Evolutionary conservation across 1,140 invertebrate genomes (phyloP).

Genomic region (Apis florea): DNA sequence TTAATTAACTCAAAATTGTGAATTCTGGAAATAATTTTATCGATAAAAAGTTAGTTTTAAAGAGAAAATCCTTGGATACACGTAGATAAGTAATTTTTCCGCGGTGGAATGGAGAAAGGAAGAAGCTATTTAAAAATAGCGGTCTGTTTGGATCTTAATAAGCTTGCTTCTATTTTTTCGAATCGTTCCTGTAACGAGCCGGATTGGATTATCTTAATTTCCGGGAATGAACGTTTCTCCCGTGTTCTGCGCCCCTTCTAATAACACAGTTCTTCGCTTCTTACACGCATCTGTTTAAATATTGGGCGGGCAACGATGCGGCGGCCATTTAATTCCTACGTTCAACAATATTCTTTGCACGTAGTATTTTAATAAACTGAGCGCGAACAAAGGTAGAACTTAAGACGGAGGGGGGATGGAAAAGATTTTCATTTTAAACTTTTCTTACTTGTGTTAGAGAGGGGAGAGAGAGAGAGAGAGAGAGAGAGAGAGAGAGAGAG

Average conservation of each 20-base stretch:
- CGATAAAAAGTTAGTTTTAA: no score
- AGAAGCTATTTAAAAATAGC: not conserved
- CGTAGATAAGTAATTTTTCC: not conserved
- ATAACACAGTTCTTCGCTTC: not conserved
- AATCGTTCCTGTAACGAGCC: not conserved
- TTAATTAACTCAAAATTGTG: no score
- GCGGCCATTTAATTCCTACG: not conserved
- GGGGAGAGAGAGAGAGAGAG: no score
- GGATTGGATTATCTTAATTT: conserved; percentile 2
- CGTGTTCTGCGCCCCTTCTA: not conserved
- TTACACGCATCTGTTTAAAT: not conserved
- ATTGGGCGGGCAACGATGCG: not conserved
- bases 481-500: no score
- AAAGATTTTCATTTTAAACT: not conserved
- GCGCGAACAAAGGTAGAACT: no score
- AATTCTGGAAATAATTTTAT: no score
- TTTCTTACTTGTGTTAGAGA: not conserved
- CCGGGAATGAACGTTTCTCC: not conserved
- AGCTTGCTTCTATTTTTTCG: not conserved
- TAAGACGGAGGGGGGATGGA: not conserved
- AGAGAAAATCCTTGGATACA: not conserved
- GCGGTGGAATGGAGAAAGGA: no score
- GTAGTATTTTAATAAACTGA: conserved; percentile 23
- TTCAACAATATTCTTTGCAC: not conserved
- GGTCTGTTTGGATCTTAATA: not conserved